phyloP scores from a whole-genome alignment of 2,797 vertebrate species.

The Dromococcyx pavoninus region DNA sequence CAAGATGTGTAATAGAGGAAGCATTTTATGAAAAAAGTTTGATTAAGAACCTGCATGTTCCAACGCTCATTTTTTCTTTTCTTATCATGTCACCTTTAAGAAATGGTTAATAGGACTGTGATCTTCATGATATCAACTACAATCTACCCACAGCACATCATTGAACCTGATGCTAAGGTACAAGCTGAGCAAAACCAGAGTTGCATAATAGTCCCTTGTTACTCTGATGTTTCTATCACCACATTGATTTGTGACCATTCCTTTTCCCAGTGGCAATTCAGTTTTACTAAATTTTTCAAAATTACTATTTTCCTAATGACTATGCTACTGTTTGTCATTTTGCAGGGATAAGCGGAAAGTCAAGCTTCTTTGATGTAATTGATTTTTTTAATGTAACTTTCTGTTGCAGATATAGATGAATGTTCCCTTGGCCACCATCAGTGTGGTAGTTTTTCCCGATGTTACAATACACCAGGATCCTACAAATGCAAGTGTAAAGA shows the following conservation, averaged over 20 bases:
- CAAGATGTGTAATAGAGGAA: not conserved
- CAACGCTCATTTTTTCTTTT: not conserved
- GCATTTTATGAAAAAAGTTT: not conserved
- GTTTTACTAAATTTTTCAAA: not conserved
- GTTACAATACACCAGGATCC: constrained; percentile 93
- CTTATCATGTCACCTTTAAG: not conserved
- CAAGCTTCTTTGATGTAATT: not conserved
- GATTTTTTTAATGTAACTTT: not conserved
- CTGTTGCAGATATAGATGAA: constrained; percentile 90
- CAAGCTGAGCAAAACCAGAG: not conserved
- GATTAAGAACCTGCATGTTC: not conserved
- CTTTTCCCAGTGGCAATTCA: not conserved
- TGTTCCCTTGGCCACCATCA: constrained; percentile 86
- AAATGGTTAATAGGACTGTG: not conserved
- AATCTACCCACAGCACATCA: not conserved
- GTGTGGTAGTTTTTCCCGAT: constrained; percentile 86
- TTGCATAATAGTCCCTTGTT: not conserved
- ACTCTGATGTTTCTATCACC: not conserved
- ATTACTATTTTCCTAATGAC: not conserved
- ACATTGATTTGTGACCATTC: not conserved
- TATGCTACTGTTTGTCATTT: not conserved
- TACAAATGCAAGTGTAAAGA: constrained; percentile 96
- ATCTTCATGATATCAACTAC: not conserved
- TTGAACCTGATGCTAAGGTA: not conserved
- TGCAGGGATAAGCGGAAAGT: not conserved